These are phyloP conservation scores for Pygocentrus nattereri DNA, from an alignment of 2,797 vertebrate genomes.

Conservation along the genomic window DNA sequence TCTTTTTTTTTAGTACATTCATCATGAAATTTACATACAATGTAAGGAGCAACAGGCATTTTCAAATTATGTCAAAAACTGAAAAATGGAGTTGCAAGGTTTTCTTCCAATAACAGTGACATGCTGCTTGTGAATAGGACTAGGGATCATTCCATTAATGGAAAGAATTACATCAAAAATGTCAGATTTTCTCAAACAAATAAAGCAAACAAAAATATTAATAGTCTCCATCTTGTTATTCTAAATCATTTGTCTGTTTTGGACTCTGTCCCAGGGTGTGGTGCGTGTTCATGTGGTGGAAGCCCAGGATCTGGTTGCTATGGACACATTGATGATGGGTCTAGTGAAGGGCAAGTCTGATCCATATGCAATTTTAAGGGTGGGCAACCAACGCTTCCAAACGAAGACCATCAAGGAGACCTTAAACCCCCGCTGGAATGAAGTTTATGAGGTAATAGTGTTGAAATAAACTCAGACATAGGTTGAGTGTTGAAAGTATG, in stretches of 20 bases:
- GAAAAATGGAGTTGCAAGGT: no score
- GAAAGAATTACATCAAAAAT: background rate
- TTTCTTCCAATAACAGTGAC: no score
- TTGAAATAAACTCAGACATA: no score
- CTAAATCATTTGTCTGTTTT: background rate
- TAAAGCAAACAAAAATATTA: no score
- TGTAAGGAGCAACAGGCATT: no score
- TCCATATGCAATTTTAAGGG: constrained; percentile 86
- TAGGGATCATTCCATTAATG: background rate
- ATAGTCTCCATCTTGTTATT: background rate
- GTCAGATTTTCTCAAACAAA: no score
- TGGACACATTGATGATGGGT: constrained; percentile 89
- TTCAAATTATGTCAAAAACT: no score
- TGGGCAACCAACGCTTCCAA: constrained; percentile 82
- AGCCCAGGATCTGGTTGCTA: constrained; percentile 87
- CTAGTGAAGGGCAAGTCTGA: constrained; percentile 93
- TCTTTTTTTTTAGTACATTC: no score
- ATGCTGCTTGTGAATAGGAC: background rate
- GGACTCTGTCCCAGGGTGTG: constrained; percentile 81
- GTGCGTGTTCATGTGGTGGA: constrained; percentile 88
- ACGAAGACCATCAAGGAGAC: constrained; percentile 89
- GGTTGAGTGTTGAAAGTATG: no score
- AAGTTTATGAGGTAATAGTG: constrained; percentile 91
- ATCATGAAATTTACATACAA: no score
- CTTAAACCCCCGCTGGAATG: constrained; percentile 89